Evolutionary conservation across 2,113 vertebrate genomes (phyloP).

Genomic region (Diglossa brunneiventris): DNA sequence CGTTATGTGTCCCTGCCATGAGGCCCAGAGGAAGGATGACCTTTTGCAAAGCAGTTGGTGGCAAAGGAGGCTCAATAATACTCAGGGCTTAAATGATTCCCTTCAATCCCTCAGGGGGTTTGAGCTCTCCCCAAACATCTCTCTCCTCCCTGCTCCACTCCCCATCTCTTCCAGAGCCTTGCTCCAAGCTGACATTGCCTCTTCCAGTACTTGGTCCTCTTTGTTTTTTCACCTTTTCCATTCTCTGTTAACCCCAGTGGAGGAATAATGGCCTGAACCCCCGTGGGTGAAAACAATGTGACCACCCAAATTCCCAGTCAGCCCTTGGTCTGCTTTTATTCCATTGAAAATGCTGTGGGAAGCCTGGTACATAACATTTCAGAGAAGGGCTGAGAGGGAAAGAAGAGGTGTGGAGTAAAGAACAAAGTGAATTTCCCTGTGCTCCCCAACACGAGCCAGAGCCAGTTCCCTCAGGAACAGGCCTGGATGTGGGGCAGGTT

Average conservation of each 20-base stretch:
- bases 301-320: neutral
- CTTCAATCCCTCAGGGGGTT: neutral
- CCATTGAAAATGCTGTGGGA: neutral
- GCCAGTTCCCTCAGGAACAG: rapidly evolving
- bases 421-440: rapidly evolving
- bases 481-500: neutral
- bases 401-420: neutral
- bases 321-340: neutral
- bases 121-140: neutral
- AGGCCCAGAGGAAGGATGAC: neutral
- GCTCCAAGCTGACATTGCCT: neutral
- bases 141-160: neutral
- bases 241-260: neutral
- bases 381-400: neutral
- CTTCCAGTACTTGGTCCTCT: neutral
- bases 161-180: neutral
- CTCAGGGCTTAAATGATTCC: neutral
- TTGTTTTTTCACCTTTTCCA: neutral
- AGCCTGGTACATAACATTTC: rapidly evolving
- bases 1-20: rapidly evolving
- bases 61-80: neutral
- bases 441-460: neutral
- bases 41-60: neutral
- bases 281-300: rapidly evolving
- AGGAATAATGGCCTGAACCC: neutral